Conservation (phyloP, 1,140 invertebrate species). For the Leptestheria dahalacensis region DNA sequence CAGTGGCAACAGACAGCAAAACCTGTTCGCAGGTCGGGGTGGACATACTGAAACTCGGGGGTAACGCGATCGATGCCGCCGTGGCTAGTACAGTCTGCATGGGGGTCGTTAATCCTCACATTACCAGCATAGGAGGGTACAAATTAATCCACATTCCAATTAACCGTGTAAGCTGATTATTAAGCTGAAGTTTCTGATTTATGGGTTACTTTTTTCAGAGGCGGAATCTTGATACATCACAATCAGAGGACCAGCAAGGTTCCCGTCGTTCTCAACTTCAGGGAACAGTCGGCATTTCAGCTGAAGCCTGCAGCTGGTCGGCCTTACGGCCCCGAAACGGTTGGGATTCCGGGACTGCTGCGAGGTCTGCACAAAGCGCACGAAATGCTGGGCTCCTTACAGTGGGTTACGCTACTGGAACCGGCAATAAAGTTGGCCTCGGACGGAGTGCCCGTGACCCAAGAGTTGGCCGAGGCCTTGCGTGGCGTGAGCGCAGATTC, state of each 20-base stretch:
- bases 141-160: constrained; percentile 9
- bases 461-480: background rate
- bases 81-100: constrained; percentile 49
- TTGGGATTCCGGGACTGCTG: constrained; percentile 39
- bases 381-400: constrained; percentile 39
- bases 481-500: background rate
- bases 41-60: constrained; percentile 43
- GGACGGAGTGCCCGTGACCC: constrained; percentile 28
- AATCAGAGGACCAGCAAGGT: constrained; percentile 37
- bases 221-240: constrained; percentile 54
- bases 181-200: constrained; percentile 6
- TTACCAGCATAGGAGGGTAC: constrained; percentile 53
- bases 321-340: constrained; percentile 15
- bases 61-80: constrained; percentile 52
- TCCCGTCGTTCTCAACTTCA: constrained; percentile 41
- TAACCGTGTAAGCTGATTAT: no score
- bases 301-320: constrained; percentile 14
- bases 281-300: constrained; percentile 22
- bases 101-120: constrained; percentile 45
- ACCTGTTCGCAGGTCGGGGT: constrained; percentile 56
- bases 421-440: constrained; percentile 46
- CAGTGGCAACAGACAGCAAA: constrained; percentile 50
- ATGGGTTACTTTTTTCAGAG: constrained; percentile 34
- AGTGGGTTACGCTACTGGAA: constrained; percentile 45
- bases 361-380: constrained; percentile 42